These are phyloP conservation scores for Sipha maydis DNA, from an alignment of 2,888 invertebrate genomes.

Conservation along the genomic window DNA sequence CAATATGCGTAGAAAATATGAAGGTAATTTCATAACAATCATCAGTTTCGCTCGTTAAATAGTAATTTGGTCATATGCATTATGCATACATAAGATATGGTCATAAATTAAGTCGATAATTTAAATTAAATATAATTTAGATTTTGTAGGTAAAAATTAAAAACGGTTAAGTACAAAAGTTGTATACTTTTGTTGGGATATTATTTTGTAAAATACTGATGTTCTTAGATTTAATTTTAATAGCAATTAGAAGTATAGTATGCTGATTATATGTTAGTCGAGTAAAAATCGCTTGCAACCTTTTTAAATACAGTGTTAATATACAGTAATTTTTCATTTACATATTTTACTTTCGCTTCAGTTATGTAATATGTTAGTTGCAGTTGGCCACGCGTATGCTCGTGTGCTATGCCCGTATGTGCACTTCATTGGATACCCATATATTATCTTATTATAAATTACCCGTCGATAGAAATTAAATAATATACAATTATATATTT, in stretches of 20 bases:
- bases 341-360: neutral
- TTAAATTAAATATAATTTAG: neutral
- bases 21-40: neutral
- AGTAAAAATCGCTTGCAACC: neutral
- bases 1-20: no score
- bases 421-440: neutral
- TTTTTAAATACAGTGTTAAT: neutral
- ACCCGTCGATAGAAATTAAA: neutral
- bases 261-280: neutral
- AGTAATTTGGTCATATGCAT: neutral
- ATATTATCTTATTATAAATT: neutral
- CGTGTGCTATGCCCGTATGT: neutral
- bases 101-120: neutral
- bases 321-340: neutral
- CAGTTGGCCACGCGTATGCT: neutral
- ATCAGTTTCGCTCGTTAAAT: neutral
- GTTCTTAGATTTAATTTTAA: neutral
- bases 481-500: neutral
- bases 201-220: neutral
- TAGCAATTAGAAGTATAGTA: neutral
- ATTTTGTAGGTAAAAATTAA: neutral
- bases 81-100: neutral
- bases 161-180: neutral
- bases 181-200: neutral
- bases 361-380: neutral